A percentile compares a stretch with the other conserved stretches of the same genome.
phyloP scores from a whole-genome alignment of 1,140 invertebrate species.

The Pygmarrhopalites habei region DNA sequence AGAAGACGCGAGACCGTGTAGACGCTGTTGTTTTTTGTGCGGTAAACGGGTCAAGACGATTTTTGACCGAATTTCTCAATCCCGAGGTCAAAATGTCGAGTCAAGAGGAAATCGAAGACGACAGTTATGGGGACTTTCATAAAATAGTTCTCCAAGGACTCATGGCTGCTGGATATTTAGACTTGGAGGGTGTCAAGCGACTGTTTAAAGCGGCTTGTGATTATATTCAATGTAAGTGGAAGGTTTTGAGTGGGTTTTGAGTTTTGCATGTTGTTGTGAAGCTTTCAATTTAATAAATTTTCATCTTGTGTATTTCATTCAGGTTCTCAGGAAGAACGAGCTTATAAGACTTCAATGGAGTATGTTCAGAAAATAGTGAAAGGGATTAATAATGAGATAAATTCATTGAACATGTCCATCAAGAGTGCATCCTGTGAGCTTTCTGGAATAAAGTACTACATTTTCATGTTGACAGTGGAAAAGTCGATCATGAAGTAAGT shows the following conservation, averaged over 20 bases:
- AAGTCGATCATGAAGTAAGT: slow-evolving; percentile 33
- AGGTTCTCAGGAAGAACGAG: not conserved
- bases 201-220: slow-evolving; percentile 29
- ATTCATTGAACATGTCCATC: slow-evolving; percentile 28
- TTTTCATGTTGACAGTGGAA: slow-evolving; percentile 34
- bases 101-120: not conserved
- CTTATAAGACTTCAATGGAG: slow-evolving; percentile 11
- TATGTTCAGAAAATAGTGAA: slow-evolving; percentile 27
- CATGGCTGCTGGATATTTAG: slow-evolving; percentile 27
- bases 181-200: slow-evolving; percentile 31
- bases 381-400: slow-evolving; percentile 33
- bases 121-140: slow-evolving; percentile 35
- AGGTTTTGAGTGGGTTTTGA: no score
- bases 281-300: no score
- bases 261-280: no score
- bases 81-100: no score
- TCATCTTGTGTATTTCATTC: not conserved
- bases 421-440: slow-evolving; percentile 31
- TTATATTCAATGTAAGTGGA: slow-evolving; percentile 19
- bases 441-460: slow-evolving; percentile 31
- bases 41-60: no score
- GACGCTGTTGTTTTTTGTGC: no score
- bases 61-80: no score
- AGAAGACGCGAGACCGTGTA: no score
- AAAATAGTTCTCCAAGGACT: slow-evolving; percentile 35